A percentile compares a stretch with the other conserved stretches of the same genome.
These are phyloP conservation scores for Acanthosoma haemorrhoidale DNA, from an alignment of 2,888 invertebrate species.

Conservation along the genomic window DNA sequence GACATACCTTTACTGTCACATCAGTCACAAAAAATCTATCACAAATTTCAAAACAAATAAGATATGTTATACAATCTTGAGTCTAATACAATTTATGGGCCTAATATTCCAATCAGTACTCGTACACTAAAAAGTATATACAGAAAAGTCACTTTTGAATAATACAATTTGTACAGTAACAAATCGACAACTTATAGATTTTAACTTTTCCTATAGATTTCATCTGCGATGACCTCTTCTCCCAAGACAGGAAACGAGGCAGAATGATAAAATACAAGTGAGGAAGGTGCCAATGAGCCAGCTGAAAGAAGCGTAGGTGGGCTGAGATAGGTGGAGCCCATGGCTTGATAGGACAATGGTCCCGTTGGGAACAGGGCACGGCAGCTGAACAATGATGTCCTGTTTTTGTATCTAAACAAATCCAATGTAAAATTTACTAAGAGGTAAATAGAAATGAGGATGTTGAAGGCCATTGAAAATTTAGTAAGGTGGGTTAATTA, in stretches of 20 bases:
- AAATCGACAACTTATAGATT: too few relatives aligned
- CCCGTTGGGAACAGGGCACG: constrained; percentile 75
- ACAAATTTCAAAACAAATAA: too few relatives aligned
- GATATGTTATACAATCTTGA: too few relatives aligned
- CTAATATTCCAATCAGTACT: too few relatives aligned
- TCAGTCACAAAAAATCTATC: too few relatives aligned
- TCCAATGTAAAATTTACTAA: neutral
- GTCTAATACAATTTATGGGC: too few relatives aligned
- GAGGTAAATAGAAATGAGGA: neutral
- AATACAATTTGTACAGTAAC: too few relatives aligned
- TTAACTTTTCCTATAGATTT: neutral
- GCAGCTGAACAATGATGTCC: constrained; percentile 78
- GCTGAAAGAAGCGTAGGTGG: neutral
- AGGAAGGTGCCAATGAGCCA: constrained; percentile 6
- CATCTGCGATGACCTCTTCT: neutral
- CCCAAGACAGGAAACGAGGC: neutral
- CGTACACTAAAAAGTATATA: too few relatives aligned
- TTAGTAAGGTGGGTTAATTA: too few relatives aligned
- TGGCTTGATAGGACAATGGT: constrained; percentile 46
- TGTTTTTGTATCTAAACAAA: constrained; percentile 66
- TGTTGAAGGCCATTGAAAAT: too few relatives aligned
- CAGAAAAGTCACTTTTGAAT: too few relatives aligned
- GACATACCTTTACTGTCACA: too few relatives aligned
- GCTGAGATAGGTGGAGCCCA: constrained; percentile 31
- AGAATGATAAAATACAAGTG: constrained; percentile 4